Conservation (phyloP, 2,113 vertebrate genomes). For the Megatriorchis doriae region DNA sequence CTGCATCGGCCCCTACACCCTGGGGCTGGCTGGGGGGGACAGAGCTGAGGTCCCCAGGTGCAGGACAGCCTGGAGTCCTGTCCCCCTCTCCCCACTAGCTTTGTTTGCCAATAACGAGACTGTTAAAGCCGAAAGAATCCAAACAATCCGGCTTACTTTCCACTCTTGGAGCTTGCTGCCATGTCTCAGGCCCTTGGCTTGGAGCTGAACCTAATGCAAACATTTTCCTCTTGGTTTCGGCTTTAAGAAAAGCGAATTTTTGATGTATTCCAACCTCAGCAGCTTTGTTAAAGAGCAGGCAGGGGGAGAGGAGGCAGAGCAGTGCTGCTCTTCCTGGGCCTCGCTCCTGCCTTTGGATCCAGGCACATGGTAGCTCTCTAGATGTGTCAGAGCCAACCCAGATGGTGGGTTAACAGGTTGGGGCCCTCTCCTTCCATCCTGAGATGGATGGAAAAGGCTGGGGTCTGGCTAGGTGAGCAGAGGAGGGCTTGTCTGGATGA, state of each 20-base stretch:
- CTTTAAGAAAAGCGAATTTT: not conserved
- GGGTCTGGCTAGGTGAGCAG: not conserved
- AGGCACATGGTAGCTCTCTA: not conserved
- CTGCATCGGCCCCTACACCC: rapidly evolving
- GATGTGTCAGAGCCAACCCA: not conserved
- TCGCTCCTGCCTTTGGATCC: not conserved
- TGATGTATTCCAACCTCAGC: not conserved
- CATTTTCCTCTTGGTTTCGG: not conserved
- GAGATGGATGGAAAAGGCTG: not conserved
- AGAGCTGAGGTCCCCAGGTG: not conserved
- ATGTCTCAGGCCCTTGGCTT: not conserved
- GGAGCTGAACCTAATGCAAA: not conserved
- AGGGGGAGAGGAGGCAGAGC: not conserved
- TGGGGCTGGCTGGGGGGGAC: not conserved
- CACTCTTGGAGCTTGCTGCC: not conserved
- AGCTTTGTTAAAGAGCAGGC: not conserved
- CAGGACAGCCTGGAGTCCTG: too few relatives aligned
- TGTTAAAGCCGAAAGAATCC: not conserved
- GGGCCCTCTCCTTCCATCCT: not conserved
- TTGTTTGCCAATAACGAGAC: not conserved
- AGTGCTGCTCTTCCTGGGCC: not conserved
- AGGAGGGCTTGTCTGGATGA: not conserved
- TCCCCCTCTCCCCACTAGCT: not conserved
- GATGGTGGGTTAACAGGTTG: not conserved
- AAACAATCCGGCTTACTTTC: not conserved